Evolutionary conservation across 2,113 vertebrate species (phyloP), one percentile per base, ranked within the genome.

Genomic region (Amazona vittata): DNA sequence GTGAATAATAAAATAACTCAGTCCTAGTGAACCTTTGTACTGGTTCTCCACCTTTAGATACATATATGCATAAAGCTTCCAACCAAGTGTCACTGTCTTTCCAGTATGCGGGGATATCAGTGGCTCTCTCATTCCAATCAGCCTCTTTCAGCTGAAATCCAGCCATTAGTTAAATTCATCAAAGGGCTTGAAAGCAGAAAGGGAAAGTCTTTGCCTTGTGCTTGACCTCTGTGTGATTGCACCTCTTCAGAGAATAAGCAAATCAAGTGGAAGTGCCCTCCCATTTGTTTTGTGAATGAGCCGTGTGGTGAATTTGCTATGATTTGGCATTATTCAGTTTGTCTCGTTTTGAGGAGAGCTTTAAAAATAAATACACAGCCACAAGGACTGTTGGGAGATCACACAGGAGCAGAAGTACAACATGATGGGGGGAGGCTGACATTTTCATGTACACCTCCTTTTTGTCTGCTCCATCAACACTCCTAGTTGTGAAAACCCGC

Each of bases 181-280:
- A 92, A 68, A 83, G 85, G 90, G 33, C 92, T 94, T 75, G 88
- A 89, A 93, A 93, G 95, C 89, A 96, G 84, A 86, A 94, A 85
- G 86, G 77, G 92, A 84, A 91, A 82, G 92, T 95, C 93, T 96
- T 70, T 92, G 86, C 64, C 94, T 95, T 2, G 5, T 86, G 68
- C 94, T 96, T 96, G 94, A 95, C 96, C 96, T 96, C 74, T 84
- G 81, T 69, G 89, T 95, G 96, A 97, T 97, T 96, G 94, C 91
- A 94, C 44, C 92, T 97, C 95, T 94, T 94, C 74, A 96, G 95
- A 95, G 95, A 97, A 95, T 46, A 93, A 93, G 91, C 94, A 94
- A 95, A 95, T 94, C 89, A 87, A 96, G 95, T 95, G 94, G 92
- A 91, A 74, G 69, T 95, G 86, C 96, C 92, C 96, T 96, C 93